Conservation (phyloP, 2,113 vertebrate species). For the Manacus vitellinus region DNA sequence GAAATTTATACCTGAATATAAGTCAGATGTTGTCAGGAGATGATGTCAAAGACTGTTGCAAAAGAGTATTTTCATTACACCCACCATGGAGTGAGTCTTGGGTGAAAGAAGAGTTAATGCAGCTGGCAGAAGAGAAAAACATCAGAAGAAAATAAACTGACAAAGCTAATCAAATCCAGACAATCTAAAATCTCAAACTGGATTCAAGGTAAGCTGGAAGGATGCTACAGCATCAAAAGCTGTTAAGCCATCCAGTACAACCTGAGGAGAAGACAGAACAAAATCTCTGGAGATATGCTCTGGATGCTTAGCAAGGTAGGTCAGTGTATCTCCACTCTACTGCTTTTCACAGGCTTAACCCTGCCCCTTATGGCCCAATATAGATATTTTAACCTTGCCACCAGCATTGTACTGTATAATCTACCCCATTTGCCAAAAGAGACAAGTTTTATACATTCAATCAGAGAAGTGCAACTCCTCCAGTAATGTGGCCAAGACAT, state of each 20-base stretch:
- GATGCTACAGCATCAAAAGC: neutral
- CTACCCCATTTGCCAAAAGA: neutral
- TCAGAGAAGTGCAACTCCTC: constrained; percentile 16
- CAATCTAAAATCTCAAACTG: neutral
- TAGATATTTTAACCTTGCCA: constrained; percentile 18
- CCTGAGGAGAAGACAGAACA: neutral
- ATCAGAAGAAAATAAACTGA: constrained; percentile 16
- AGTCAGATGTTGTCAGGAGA: neutral
- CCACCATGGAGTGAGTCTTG: neutral
- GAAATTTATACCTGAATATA: neutral
- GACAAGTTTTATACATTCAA: constrained; percentile 27
- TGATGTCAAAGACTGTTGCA: neutral
- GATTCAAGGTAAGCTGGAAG: constrained; percentile 11
- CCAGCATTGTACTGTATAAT: neutral
- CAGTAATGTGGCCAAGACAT: constrained; percentile 26
- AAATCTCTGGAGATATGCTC: neutral
- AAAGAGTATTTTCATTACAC: neutral
- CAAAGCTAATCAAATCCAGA: constrained; percentile 34
- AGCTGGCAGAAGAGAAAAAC: neutral
- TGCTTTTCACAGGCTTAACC: neutral
- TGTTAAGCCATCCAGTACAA: neutral
- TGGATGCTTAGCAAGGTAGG: neutral
- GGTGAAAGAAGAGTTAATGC: neutral
- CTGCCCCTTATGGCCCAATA: neutral
- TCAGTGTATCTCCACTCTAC: neutral